A percentile compares a stretch with the other conserved stretches of the same genome.
Conservation (phyloP, 2,113 vertebrate genomes). For the Pristiophorus japonicus region DNA sequence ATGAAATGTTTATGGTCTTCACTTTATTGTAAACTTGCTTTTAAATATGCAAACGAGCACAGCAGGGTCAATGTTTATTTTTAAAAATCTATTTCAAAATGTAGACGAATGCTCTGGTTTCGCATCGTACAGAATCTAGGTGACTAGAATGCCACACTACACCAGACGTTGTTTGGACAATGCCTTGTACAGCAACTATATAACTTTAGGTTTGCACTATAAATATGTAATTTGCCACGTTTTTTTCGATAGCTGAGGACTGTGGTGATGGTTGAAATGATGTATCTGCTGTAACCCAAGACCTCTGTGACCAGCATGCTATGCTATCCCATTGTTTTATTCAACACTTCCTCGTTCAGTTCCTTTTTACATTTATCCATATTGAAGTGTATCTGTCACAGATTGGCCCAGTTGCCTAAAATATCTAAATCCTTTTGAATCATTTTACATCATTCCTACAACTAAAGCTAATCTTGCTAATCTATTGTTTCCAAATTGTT, state of each 20-base stretch:
- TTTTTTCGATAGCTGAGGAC: background rate
- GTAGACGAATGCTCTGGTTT: background rate
- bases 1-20: background rate
- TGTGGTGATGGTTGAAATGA: background rate
- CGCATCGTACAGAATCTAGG: background rate
- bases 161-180: background rate
- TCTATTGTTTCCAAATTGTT: background rate
- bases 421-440: background rate
- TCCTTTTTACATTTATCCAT: background rate
- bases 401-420: background rate
- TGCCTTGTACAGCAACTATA: background rate
- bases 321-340: background rate
- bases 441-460: background rate
- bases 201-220: background rate
- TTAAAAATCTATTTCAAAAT: background rate
- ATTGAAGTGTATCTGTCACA: background rate
- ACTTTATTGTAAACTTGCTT: background rate
- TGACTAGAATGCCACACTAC: background rate
- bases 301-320: background rate
- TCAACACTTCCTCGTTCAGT: background rate
- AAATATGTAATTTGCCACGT: background rate
- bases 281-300: background rate
- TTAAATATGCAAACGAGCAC: background rate
- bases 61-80: background rate
- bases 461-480: background rate